phyloP scores from a whole-genome alignment of 1,140 invertebrate genomes.

The Hirudo medicinalis region DNA sequence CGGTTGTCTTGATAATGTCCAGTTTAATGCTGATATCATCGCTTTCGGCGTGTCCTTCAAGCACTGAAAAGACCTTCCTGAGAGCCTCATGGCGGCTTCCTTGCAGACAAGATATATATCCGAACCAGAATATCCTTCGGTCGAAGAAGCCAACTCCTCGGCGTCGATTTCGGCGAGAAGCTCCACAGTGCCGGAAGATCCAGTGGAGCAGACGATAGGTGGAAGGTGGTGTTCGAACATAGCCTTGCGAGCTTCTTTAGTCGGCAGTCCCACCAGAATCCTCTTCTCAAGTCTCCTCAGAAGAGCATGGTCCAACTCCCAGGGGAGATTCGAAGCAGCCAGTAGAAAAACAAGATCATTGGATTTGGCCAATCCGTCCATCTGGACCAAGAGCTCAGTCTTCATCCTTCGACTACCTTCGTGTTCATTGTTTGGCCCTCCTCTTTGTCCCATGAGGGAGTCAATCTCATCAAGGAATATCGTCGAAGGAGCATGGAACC shows the following conservation, averaged over 20 bases:
- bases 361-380: constrained; percentile 50
- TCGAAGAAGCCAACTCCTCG: constrained; percentile 48
- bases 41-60: constrained; percentile 42
- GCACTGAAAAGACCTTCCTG: constrained; percentile 43
- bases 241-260: constrained; percentile 48
- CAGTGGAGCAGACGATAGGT: constrained; percentile 37
- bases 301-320: constrained; percentile 78
- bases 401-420: constrained; percentile 48
- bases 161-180: constrained; percentile 45
- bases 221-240: constrained; percentile 54
- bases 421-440: constrained; percentile 43
- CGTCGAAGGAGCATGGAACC: constrained; percentile 45
- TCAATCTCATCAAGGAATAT: constrained; percentile 48
- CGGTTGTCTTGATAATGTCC: constrained; percentile 42
- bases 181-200: constrained; percentile 36
- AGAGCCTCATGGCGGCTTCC: constrained; percentile 56
- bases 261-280: constrained; percentile 65
- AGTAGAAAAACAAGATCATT: constrained; percentile 62
- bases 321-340: constrained; percentile 78
- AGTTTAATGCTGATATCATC: constrained; percentile 39
- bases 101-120: constrained; percentile 78
- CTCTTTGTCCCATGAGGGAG: constrained; percentile 44
- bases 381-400: constrained; percentile 64
- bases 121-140: constrained; percentile 67
- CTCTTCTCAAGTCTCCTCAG: constrained; percentile 74